Base-by-base conservation (phyloP, 2,888 invertebrate species). In the Tromatobia lineatoria region DNA sequence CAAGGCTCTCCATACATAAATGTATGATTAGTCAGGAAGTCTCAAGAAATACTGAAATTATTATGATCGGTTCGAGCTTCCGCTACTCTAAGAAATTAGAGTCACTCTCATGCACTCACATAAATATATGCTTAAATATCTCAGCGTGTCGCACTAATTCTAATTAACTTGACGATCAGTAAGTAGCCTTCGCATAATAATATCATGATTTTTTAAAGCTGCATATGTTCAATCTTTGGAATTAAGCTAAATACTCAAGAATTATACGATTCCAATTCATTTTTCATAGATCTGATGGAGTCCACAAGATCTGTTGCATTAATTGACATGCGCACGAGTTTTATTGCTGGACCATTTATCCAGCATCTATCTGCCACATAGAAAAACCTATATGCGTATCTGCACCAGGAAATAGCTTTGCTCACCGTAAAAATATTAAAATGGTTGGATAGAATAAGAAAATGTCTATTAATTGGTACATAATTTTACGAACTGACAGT, bases 121-220 rank as follows among this genome's bases (percentile, higher is more conserved):
- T 20, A 38, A 11, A 59, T 42, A 50, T 25, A 69, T 57, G 42
- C 66, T 71, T 76, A 80, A 80, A 83, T 83, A 83, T 75, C 66
- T 23, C 45, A 50, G 15, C 73, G 69, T 59, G 67, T 66, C 71
- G 74, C 82, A 79, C 74, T 78, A 82, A 82, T 85, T 85, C 82
- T 76, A 82, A 82, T 85, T 82, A 79, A 71, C 77, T 75, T 67
- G 77, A 61, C 47, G 66, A 80, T 66, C 34, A 50, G 54, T 54
- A 8, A 25, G 57, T n/a, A n/a, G 64, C 47, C 54, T 66, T 66
- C 82, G 70, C 76, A 82, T 82, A 57, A 77, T 71, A 54, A 57
- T 71, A 85, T 71, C 70, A 59, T 66, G 52, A 4, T 18, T 25
- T 67, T 76, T 81, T 29, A 18, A 29, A 42, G 67, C 67, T 77